Evolutionary conservation across 2,888 invertebrate species (phyloP).

Genomic region (Papilio gigon): DNA sequence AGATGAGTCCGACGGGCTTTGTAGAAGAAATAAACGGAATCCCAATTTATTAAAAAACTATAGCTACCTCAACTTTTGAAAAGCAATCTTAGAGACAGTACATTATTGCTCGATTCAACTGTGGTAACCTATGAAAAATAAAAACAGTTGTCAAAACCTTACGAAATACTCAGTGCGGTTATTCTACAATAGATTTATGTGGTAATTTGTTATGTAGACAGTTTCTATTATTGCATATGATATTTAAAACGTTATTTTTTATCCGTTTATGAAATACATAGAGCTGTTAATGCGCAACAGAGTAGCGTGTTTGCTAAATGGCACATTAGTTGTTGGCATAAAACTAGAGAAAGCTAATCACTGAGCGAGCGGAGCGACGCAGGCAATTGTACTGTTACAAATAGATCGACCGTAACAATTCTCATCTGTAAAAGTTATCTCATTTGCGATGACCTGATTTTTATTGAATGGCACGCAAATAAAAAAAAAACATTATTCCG

Average conservation of each 20-base stretch:
- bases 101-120: not conserved
- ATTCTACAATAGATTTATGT: not conserved
- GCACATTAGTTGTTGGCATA: constrained; percentile 32
- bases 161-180: not conserved
- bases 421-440: constrained; percentile 20
- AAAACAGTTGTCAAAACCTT: not conserved
- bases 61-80: not conserved
- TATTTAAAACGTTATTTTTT: not conserved
- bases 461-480: constrained; percentile 9
- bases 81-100: not conserved
- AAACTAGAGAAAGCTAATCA: constrained; percentile 36
- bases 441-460: constrained; percentile 20
- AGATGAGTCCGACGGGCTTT: not conserved
- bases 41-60: not conserved
- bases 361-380: constrained; percentile 12
- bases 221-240: constrained; percentile 6
- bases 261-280: constrained; percentile 14
- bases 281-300: constrained; percentile 17
- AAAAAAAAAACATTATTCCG: not conserved
- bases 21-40: not conserved
- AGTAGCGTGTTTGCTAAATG: constrained; percentile 23
- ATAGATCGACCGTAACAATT: constrained; percentile 27
- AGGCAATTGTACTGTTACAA: constrained; percentile 28
- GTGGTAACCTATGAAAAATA: not conserved
- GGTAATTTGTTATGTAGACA: not conserved